Conservation (phyloP, 2,797 vertebrate species). For the Pitangus sulphuratus region DNA sequence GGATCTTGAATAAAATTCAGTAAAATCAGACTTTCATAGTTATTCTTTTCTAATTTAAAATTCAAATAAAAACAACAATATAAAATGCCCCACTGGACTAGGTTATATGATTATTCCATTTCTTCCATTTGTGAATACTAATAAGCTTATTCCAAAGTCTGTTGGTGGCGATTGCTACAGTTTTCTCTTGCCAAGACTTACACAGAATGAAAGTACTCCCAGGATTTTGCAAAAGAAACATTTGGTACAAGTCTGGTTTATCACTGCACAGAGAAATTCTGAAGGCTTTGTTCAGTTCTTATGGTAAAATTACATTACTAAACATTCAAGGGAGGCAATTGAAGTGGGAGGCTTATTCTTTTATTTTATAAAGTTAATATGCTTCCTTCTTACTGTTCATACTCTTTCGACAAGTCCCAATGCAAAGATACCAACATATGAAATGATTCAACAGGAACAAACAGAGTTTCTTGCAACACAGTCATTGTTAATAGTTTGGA, state of each 20-base stretch:
- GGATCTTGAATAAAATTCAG: background rate
- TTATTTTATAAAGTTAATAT: background rate
- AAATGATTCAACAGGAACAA: background rate
- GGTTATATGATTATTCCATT: background rate
- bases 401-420: background rate
- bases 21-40: background rate
- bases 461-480: background rate
- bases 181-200: slow-evolving; percentile 17
- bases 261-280: background rate
- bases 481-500: background rate
- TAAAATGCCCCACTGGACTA: background rate
- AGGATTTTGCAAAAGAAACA: background rate
- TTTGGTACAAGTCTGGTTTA: slow-evolving; percentile 6
- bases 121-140: slow-evolving; percentile 16
- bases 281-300: background rate
- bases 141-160: background rate
- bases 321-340: background rate
- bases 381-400: background rate
- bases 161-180: background rate
- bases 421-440: background rate
- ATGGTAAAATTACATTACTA: background rate
- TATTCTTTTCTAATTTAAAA: background rate
- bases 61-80: background rate
- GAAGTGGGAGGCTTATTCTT: background rate
- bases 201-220: background rate